These are phyloP conservation scores for Poliocrania exsul DNA, from an alignment of 2,797 vertebrate species.

Conservation along the genomic window DNA sequence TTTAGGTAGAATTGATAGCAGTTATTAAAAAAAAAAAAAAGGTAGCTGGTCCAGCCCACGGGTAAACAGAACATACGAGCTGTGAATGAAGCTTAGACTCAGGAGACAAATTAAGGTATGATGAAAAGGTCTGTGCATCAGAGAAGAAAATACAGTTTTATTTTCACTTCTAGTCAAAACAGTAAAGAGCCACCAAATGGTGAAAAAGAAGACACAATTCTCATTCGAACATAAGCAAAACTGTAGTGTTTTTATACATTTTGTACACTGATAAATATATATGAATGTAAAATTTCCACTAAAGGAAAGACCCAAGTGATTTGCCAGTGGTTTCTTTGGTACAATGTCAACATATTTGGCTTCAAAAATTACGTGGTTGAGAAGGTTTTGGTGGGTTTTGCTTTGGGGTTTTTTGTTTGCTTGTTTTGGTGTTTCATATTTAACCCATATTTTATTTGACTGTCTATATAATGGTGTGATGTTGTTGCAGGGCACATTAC, in stretches of 20 bases:
- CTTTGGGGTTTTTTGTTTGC: not conserved
- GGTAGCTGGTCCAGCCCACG: not conserved
- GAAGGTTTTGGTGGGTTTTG: not conserved
- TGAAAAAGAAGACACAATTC: not conserved
- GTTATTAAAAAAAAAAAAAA: not conserved
- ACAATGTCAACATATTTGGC: not conserved
- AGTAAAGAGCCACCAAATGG: not conserved
- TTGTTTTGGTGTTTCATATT: not conserved
- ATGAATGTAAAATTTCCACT: not conserved
- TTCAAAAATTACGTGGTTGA: not conserved
- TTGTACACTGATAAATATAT: not conserved
- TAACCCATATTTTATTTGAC: not conserved
- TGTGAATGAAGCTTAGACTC: not conserved
- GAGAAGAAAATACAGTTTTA: not conserved
- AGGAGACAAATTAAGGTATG: conserved; percentile 17
- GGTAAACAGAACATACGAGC: not conserved
- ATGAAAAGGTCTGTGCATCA: conserved; percentile 12
- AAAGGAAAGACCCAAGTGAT: not conserved
- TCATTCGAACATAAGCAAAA: not conserved
- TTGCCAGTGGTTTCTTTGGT: not conserved
- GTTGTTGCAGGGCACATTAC: not conserved
- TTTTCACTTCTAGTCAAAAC: not conserved
- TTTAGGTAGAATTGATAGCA: conserved; percentile 21
- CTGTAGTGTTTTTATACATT: not conserved
- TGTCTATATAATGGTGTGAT: not conserved